These are phyloP conservation scores for Ischnura elegans DNA, from an alignment of 2,888 invertebrate species.

Conservation along the genomic window DNA sequence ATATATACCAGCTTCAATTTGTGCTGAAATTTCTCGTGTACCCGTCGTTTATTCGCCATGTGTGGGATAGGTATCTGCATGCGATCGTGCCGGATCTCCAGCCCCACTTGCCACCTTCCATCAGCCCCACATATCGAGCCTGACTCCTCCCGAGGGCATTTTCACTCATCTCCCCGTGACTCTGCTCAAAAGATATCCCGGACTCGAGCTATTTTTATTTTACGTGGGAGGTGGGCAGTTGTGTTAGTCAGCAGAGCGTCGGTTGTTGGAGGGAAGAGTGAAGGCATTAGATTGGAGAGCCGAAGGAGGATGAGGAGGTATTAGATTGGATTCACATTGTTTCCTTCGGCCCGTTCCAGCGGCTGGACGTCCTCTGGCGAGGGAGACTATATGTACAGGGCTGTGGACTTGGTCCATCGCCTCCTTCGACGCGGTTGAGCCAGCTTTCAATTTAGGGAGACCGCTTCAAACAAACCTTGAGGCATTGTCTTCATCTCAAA, in stretches of 20 bases:
- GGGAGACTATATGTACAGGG: background rate
- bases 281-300: slow-evolving; percentile 12
- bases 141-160: background rate
- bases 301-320: background rate
- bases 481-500: background rate
- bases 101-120: background rate
- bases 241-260: background rate
- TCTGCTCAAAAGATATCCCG: background rate
- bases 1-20: too few relatives aligned
- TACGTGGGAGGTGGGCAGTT: slow-evolving; percentile 2
- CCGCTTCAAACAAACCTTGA: background rate
- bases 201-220: background rate
- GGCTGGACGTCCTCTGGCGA: background rate
- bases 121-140: background rate
- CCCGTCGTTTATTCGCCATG: background rate
- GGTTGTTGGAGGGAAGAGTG: background rate
- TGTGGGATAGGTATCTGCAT: background rate
- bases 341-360: background rate
- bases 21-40: too few relatives aligned
- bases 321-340: slow-evolving; percentile 30
- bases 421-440: background rate
- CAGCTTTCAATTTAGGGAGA: background rate
- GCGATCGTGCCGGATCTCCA: slow-evolving; percentile 4
- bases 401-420: background rate
- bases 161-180: background rate